These are phyloP conservation scores for Scalopus aquaticus DNA, from an alignment of 2,113 vertebrate species.

Conservation along the genomic window DNA sequence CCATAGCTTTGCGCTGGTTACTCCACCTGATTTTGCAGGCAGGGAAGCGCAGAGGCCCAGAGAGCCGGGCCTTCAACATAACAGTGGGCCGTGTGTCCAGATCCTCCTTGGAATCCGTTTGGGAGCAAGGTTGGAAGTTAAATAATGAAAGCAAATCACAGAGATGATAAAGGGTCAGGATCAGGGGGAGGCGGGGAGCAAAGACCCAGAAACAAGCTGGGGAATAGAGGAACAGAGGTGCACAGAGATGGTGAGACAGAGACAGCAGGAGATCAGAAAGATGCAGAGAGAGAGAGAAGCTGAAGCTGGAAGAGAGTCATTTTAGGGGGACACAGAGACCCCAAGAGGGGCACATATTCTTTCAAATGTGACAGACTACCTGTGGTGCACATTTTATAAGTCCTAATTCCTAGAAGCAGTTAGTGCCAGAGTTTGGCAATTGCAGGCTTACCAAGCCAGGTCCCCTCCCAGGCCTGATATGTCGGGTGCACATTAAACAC, in stretches of 20 bases:
- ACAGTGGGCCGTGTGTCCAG: not conserved
- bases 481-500: slow-evolving; percentile 49
- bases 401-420: not conserved
- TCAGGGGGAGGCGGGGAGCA: not conserved
- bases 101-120: not conserved
- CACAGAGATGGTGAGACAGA: not conserved
- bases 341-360: not conserved
- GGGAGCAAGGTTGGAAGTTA: not conserved
- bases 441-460: not conserved
- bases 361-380: not conserved
- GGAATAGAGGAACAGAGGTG: not conserved
- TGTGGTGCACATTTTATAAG: not conserved
- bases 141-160: not conserved
- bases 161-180: not conserved
- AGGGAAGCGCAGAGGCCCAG: not conserved
- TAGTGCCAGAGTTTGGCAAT: not conserved
- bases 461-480: not conserved
- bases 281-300: not conserved
- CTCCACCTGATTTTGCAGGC: not conserved
- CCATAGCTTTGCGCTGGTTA: not conserved
- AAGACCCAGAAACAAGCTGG: not conserved
- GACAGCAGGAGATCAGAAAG: not conserved
- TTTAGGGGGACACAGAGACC: not conserved
- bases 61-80: not conserved
- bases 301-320: not conserved